Evolutionary conservation across 2,888 invertebrate genomes (phyloP).

Genomic region (Choristoneura rosaceana): DNA sequence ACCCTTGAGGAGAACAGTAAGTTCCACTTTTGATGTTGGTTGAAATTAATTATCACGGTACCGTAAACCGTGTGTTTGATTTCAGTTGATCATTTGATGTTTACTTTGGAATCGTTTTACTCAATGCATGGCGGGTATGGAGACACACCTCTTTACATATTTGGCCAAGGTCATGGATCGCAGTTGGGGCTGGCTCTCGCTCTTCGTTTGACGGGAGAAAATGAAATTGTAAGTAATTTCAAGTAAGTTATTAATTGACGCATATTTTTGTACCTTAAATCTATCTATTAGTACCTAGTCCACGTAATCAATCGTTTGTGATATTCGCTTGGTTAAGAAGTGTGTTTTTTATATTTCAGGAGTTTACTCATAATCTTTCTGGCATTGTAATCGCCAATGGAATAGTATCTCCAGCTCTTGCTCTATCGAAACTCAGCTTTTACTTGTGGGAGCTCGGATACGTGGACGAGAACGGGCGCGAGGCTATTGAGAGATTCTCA

Average conservation of each 20-base stretch:
- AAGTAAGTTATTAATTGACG: no score
- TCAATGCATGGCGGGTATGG: slow-evolving; percentile 86
- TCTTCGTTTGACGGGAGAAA: slow-evolving; percentile 48
- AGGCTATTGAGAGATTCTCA: slow-evolving; percentile 84
- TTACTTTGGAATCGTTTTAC: slow-evolving; percentile 88
- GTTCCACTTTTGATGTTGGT: slow-evolving; percentile 28
- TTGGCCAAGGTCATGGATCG: slow-evolving; percentile 95
- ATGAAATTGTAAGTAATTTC: slow-evolving; percentile 11
- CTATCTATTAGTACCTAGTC: no score
- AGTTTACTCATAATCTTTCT: slow-evolving; percentile 87
- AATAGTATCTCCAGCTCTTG: slow-evolving; percentile 90
- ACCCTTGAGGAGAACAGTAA: slow-evolving; percentile 83
- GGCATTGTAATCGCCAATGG: slow-evolving; percentile 93
- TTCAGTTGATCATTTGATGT: slow-evolving; percentile 89
- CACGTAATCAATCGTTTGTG: background rate
- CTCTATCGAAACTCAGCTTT: slow-evolving; percentile 70
- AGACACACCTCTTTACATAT: slow-evolving; percentile 90
- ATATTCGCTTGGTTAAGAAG: background rate
- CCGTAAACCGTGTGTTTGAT: slow-evolving; percentile 41
- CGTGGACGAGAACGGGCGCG: slow-evolving; percentile 88
- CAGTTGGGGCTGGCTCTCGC: slow-evolving; percentile 94
- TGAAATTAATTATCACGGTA: background rate
- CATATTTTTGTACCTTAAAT: no score
- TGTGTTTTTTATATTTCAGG: slow-evolving; percentile 60
- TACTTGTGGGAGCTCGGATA: slow-evolving; percentile 85